Conservation (phyloP, 2,797 vertebrate species). For the Dendrocincla tyrannina region DNA sequence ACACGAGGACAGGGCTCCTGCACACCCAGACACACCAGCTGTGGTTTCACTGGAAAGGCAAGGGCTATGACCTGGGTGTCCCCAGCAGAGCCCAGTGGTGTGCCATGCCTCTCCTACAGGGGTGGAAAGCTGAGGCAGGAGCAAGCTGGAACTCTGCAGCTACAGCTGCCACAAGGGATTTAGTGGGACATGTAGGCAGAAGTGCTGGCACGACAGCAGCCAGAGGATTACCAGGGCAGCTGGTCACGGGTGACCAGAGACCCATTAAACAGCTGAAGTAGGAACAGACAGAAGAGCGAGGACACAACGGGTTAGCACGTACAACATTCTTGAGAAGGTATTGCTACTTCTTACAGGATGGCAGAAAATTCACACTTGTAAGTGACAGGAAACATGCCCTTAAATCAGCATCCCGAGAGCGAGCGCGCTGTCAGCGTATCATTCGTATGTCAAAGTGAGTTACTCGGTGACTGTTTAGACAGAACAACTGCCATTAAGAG, state of each 20-base stretch:
- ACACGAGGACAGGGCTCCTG: background rate
- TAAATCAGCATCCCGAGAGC: background rate
- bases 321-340: background rate
- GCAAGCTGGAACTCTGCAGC: background rate
- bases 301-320: background rate
- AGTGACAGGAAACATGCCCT: background rate
- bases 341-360: background rate
- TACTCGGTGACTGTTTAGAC: background rate
- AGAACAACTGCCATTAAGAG: constrained; percentile 60
- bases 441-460: background rate
- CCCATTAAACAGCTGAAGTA: background rate
- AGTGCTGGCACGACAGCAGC: background rate
- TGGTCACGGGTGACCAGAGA: background rate
- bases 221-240: background rate
- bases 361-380: background rate
- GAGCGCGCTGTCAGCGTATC: background rate
- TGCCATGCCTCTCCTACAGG: background rate
- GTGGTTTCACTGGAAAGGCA: background rate
- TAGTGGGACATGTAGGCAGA: background rate
- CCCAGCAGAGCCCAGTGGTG: background rate
- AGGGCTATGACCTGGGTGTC: background rate
- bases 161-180: background rate
- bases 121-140: background rate
- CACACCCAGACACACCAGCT: background rate
- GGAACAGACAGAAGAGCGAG: background rate